Conservation (phyloP, 2,888 invertebrate species). For the Metalampra italica region DNA sequence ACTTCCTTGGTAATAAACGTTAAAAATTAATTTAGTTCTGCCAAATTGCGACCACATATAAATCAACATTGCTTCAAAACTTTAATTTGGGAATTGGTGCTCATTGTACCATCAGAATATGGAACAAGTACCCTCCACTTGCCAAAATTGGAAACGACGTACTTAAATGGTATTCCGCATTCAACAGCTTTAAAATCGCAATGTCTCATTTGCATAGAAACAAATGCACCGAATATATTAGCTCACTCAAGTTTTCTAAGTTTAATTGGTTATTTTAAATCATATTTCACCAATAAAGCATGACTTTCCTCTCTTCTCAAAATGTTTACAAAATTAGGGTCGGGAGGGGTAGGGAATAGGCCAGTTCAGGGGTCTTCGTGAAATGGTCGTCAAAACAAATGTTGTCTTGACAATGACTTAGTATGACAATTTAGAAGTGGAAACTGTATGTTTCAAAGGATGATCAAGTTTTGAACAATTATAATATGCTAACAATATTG, state of each 20-base stretch:
- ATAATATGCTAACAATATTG: no score
- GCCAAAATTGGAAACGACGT: constrained; percentile 3
- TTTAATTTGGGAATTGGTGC: constrained; percentile 3
- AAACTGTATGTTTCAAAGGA: no score
- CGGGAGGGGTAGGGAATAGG: not conserved
- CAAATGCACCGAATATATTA: constrained; percentile 19
- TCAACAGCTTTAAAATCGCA: no score
- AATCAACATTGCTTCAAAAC: constrained; percentile 1
- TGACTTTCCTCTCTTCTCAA: not conserved
- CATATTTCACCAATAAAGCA: not conserved
- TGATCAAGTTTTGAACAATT: no score
- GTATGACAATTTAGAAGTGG: constrained; percentile 26
- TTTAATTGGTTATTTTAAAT: not conserved
- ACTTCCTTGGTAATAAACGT: constrained; percentile 33
- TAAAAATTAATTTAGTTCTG: constrained; percentile 20
- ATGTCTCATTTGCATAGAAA: constrained; percentile 8
- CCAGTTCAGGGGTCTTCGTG: constrained; percentile 12
- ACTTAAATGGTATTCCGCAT: not conserved
- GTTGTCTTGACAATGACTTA: constrained; percentile 32
- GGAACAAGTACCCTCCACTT: not conserved
- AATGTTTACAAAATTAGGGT: no score
- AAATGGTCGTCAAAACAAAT: not conserved
- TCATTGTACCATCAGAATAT: constrained; percentile 5
- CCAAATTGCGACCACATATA: constrained; percentile 9
- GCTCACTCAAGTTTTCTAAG: constrained; percentile 23